Conservation (phyloP, 2,797 vertebrate genomes). For the Mormyrus proboscirostris region DNA sequence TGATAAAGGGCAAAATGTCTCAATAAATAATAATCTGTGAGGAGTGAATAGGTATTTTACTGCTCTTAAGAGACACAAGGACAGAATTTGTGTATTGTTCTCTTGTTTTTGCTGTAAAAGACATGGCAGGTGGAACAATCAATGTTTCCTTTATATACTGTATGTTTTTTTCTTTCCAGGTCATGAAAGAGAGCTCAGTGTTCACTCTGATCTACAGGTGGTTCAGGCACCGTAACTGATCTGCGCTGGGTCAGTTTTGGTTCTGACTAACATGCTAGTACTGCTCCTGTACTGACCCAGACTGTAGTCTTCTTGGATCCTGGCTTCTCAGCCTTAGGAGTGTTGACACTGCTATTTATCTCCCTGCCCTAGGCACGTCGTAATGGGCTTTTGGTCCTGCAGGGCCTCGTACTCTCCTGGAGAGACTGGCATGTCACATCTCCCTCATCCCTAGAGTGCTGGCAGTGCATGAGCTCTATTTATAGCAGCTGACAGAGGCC, state of each 20-base stretch:
- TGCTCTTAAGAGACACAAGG: background rate
- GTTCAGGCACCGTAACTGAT: background rate
- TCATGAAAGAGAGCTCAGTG: too few relatives aligned
- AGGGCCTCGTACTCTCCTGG: constrained; percentile 47
- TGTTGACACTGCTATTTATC: constrained; percentile 42
- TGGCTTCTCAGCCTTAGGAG: constrained; percentile 47
- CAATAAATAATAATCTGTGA: background rate
- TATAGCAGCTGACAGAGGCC: constrained; percentile 60
- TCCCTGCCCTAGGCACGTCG: constrained; percentile 46
- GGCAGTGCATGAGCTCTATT: constrained; percentile 62
- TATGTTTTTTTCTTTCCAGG: too few relatives aligned
- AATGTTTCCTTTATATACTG: too few relatives aligned
- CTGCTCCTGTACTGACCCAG: constrained; percentile 37
- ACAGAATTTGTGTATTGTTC: background rate
- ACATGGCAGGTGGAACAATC: too few relatives aligned
- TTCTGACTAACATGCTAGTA: constrained; percentile 49
- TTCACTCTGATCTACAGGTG: background rate
- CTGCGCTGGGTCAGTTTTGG: constrained; percentile 41
- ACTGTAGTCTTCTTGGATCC: constrained; percentile 58
- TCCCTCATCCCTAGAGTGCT: constrained; percentile 47
- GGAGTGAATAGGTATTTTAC: background rate
- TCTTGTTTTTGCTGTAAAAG: too few relatives aligned
- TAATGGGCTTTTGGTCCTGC: constrained; percentile 57
- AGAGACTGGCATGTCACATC: constrained; percentile 48
- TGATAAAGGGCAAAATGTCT: background rate